Evolutionary conservation across 2,113 vertebrate genomes (phyloP), one percentile per base, ranked within the genome.

Genomic region (Rynchops niger): DNA sequence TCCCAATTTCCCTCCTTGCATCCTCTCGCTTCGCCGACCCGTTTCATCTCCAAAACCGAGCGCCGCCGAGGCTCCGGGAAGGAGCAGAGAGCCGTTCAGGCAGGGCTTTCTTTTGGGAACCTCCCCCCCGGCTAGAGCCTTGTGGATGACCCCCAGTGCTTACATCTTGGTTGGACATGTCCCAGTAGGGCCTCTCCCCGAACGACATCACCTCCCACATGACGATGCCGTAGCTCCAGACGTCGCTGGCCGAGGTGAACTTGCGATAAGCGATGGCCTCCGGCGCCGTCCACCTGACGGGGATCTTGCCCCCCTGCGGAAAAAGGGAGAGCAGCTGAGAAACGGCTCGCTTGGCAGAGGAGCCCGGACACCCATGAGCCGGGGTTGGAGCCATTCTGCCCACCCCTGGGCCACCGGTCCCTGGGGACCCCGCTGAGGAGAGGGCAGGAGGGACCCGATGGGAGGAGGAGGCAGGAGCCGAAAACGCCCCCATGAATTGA

Each of bases 171-270:
- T 99, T 99, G 95, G 98, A 99, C 98, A 99, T 99, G 95, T 99
- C 98, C 98, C 98, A 99, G 71, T 99, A 99, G 49, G 98, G 98
- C 78, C 98, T 98, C 94, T 99, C 98, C 88, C 98, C 98, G 15
- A 98, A 99, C 6, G 98, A 98, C 98, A 99, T 98, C 93, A 99
- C 98, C 97, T 99, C 98, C 98, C 98, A 99, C 98, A 99, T 98
- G 96, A 99, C 98, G 17, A 99, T 99, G 67, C 98, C 98, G 0
- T 99, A 99, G 94, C 98, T 99, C 98, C 98, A 98, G 70, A 98
- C 98, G 0, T 99, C 98, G 0, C 98, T 99, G 97, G 98, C 98
- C 0, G 98, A 99, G 6, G 98, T 98, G 96, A 99, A 99, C 63
- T 99, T 99, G 85, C 98, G 98, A 91, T 99, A 99, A 32, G 98